phyloP scores from a whole-genome alignment of 2,797 vertebrate species.

The Psittacula echo region DNA sequence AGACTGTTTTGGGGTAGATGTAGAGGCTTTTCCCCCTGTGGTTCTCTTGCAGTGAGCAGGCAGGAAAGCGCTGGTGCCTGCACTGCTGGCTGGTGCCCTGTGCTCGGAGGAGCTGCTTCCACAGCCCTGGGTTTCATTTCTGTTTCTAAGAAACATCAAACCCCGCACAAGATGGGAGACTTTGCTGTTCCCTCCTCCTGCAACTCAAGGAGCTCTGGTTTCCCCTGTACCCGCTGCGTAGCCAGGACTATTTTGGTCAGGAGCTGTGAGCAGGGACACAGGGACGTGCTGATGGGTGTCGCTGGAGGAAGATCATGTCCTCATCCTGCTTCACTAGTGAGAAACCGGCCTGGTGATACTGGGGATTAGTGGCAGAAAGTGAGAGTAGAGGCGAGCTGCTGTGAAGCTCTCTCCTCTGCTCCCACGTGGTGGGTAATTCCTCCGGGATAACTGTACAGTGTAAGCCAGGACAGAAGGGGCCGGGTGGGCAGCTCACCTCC shows the following conservation, averaged over 20 bases:
- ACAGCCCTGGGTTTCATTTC: background rate
- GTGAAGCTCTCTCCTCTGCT: background rate
- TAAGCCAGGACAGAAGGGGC: background rate
- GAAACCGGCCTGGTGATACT: background rate
- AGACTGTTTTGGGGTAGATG: background rate
- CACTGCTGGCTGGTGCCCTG: background rate
- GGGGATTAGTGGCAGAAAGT: background rate
- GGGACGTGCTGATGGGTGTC: background rate
- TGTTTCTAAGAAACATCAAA: background rate
- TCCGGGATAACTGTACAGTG: accelerated
- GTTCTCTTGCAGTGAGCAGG: background rate
- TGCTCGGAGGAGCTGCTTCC: background rate
- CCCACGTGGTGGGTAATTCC: background rate
- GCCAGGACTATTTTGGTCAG: background rate
- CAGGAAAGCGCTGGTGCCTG: accelerated
- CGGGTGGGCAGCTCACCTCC: accelerated
- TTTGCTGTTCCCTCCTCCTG: background rate
- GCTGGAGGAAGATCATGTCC: background rate
- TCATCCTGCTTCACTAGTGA: background rate
- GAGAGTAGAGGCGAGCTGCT: background rate
- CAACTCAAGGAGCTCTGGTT: background rate
- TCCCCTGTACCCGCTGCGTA: accelerated
- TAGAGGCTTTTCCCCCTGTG: background rate
- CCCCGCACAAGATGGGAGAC: background rate
- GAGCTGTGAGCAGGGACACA: accelerated